Evolutionary conservation across 2,888 invertebrate genomes (phyloP), one percentile per base, ranked within the genome.

Genomic region (Ophion slaviceki): DNA sequence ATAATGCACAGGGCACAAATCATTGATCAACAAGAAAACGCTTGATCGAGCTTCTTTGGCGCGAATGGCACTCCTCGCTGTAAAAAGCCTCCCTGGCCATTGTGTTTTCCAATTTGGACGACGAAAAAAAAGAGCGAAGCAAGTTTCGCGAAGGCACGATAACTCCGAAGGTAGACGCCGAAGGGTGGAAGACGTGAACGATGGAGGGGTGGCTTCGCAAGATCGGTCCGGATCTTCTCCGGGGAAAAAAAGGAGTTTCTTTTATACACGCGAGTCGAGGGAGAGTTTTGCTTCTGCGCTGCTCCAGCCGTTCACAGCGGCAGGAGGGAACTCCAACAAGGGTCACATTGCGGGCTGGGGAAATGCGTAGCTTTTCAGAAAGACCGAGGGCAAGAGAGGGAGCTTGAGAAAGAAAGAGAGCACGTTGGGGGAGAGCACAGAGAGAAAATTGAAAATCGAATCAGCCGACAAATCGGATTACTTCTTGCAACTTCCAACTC

Each of bases 381-480:
- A 78, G 70, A 79, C 45, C 61, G 53, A 40, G 47, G 47, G 53
- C 36, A 20, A 53, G 20, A 57, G 28, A 45, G 62, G 7, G 75
- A 40, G 28, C 64, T 64, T 75, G 74, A 78, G 77, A 68, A 67
- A 64, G 70, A 62, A 67, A 64, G 74, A 84, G 75, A 64, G n/a
- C n/a, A 86, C 85, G 87, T 88, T 89, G 88, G 88, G 88, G 88
- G 88, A 87, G 86, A 84, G 86, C 86, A 86, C 84, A 68, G 87
- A 87, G 89, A 90, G 91, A 91, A 91, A 91, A 91, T 91, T 91
- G 91, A 90, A 91, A 91, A 91, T 91, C 90, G 91, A 91, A 91
- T 91, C 91, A 91, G 88, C 89, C 88, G 84, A 86, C 87, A 91
- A 91, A 91, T 91, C 91, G 90, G 91, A 91, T 91, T 91, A 91